These are phyloP conservation scores for Hetaerina titia DNA, from an alignment of 2,888 invertebrate genomes.

Conservation along the genomic window DNA sequence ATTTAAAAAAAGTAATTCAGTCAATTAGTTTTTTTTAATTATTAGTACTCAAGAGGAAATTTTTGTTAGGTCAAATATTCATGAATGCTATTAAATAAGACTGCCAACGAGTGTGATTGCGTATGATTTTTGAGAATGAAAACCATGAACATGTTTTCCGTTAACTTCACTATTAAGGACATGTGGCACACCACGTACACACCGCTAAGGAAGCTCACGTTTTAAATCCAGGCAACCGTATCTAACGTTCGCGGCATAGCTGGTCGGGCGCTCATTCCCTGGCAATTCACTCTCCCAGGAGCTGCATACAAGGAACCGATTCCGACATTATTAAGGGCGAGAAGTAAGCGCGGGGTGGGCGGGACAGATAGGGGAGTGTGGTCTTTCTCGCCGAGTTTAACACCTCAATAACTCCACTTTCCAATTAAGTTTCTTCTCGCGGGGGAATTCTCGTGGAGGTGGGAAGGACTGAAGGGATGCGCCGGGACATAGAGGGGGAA, in stretches of 20 bases:
- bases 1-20: too few species aligned
- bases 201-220: not conserved
- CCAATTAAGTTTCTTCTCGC: slow-evolving; percentile 41
- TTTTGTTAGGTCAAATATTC: too few species aligned
- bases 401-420: slow-evolving; percentile 41
- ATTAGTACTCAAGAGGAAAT: too few species aligned
- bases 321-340: not conserved
- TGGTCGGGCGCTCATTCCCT: not conserved
- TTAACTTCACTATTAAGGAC: not conserved
- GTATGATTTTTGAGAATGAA: too few species aligned
- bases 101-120: too few species aligned
- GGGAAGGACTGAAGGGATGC: not conserved
- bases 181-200: too few species aligned
- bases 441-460: not conserved
- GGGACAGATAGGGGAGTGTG: not conserved
- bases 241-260: not conserved
- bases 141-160: not conserved
- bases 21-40: too few species aligned
- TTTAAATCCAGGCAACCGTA: not conserved
- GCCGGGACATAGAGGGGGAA: not conserved
- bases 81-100: too few species aligned
- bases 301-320: not conserved
- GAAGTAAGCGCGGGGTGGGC: not conserved
- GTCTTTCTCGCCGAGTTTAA: not conserved
- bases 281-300: not conserved